Conservation (phyloP, 1,140 invertebrate genomes). For the Dinoponera quadriceps region DNA sequence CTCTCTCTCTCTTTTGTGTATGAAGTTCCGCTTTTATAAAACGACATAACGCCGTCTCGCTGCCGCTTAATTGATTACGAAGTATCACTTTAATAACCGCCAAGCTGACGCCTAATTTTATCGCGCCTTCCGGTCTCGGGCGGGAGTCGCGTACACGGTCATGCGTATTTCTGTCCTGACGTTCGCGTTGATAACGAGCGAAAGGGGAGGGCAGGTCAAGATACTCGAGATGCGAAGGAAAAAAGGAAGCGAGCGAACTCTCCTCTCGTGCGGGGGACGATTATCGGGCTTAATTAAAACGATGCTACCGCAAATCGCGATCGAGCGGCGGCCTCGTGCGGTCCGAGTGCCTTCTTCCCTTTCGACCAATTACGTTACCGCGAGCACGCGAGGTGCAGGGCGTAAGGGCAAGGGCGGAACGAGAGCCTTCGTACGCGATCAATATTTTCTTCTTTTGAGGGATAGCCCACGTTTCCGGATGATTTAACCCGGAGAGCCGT, state of each 20-base stretch:
- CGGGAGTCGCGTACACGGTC: slow-evolving; percentile 3
- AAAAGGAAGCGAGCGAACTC: slow-evolving; percentile 60
- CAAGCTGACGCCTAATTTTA: slow-evolving; percentile 50
- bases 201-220: slow-evolving; percentile 25
- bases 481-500: slow-evolving; percentile 36
- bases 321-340: slow-evolving; percentile 53
- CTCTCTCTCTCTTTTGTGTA: too few species aligned
- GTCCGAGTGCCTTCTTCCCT: slow-evolving; percentile 71
- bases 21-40: not conserved
- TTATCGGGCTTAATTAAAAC: slow-evolving; percentile 73
- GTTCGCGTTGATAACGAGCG: not conserved
- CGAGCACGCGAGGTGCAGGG: slow-evolving; percentile 61
- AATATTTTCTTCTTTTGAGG: slow-evolving; percentile 68
- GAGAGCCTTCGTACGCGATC: slow-evolving; percentile 48
- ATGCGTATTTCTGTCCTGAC: slow-evolving; percentile 27
- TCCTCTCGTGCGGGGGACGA: slow-evolving; percentile 23
- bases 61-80: not conserved
- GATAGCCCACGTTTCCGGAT: slow-evolving; percentile 33
- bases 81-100: slow-evolving; percentile 28
- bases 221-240: slow-evolving; percentile 45
- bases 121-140: slow-evolving; percentile 46
- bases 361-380: slow-evolving; percentile 67
- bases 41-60: not conserved
- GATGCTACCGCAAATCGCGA: slow-evolving; percentile 71
- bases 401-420: slow-evolving; percentile 23